Conservation (phyloP, 2,888 invertebrate genomes). For the Tachina grossa region DNA sequence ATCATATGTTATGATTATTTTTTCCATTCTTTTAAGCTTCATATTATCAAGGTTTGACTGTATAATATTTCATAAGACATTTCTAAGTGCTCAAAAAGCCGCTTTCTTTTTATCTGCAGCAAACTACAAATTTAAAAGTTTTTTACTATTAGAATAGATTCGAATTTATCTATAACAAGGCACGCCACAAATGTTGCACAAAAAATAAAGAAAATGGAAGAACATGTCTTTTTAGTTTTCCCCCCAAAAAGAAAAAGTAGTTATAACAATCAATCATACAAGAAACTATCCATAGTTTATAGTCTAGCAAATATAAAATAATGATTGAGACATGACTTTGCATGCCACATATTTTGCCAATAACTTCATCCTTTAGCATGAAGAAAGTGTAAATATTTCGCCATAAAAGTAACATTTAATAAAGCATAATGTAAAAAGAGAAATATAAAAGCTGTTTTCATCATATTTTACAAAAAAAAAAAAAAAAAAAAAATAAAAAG, state of each 20-base stretch:
- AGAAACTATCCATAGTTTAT: not conserved
- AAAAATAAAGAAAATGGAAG: no score
- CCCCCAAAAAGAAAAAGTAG: not conserved
- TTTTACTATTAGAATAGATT: no score
- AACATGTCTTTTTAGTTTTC: not conserved
- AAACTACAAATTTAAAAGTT: no score
- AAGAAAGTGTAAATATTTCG: constrained; percentile 3
- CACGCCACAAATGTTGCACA: no score
- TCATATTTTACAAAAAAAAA: not conserved
- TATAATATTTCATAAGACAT: no score
- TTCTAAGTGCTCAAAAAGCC: no score
- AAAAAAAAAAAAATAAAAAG: not conserved
- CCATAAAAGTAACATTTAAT: not conserved
- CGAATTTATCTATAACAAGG: no score
- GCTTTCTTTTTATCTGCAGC: no score
- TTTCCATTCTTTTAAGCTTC: no score
- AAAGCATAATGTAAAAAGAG: not conserved
- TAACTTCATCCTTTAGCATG: no score
- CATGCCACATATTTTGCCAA: not conserved
- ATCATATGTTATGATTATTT: no score
- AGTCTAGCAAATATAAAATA: not conserved
- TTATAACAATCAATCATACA: not conserved
- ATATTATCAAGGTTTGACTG: no score
- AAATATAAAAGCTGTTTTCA: not conserved
- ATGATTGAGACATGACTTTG: constrained; percentile 11